Percentiles rank a stretch among this genome's conserved stretches.
These are phyloP conservation scores for Melolontha melolontha DNA, from an alignment of 2,888 invertebrate species.

Conservation along the genomic window DNA sequence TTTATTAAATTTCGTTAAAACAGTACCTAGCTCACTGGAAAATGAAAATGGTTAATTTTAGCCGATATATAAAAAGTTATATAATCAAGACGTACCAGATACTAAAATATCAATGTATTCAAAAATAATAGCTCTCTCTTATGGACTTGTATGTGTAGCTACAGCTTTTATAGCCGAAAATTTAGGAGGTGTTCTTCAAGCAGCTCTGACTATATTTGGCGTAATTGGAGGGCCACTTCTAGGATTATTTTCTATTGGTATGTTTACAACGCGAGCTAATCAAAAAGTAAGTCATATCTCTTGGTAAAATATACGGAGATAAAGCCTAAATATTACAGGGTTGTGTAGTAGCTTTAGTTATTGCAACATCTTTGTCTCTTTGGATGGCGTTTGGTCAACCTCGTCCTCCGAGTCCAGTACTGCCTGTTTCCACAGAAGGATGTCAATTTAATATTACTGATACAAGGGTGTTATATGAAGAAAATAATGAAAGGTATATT, in stretches of 20 bases:
- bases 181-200: conserved; percentile 89
- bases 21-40: neutral
- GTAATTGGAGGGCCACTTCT: conserved; percentile 90
- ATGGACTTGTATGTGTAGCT: conserved; percentile 81
- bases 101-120: conserved; percentile 68
- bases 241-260: conserved; percentile 87
- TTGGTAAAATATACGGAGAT: conserved; percentile 1
- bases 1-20: neutral
- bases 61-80: conserved; percentile 62
- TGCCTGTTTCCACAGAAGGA: conserved; percentile 72
- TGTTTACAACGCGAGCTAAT: conserved; percentile 81
- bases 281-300: conserved; percentile 69
- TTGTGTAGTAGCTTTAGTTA: conserved; percentile 73
- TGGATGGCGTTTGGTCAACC: conserved; percentile 90
- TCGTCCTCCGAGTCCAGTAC: conserved; percentile 70
- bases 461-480: conserved; percentile 37
- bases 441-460: conserved; percentile 61
- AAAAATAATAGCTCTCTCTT: conserved; percentile 77
- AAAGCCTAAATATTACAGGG: conserved; percentile 69
- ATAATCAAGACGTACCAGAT: conserved; percentile 62
- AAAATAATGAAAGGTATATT: conserved; percentile 16
- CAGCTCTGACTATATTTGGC: conserved; percentile 87
- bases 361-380: conserved; percentile 76
- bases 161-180: conserved; percentile 86
- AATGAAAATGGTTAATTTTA: conserved; percentile 50